Conservation (phyloP, 1,140 invertebrate genomes). For the Scaptomyza graminum region DNA sequence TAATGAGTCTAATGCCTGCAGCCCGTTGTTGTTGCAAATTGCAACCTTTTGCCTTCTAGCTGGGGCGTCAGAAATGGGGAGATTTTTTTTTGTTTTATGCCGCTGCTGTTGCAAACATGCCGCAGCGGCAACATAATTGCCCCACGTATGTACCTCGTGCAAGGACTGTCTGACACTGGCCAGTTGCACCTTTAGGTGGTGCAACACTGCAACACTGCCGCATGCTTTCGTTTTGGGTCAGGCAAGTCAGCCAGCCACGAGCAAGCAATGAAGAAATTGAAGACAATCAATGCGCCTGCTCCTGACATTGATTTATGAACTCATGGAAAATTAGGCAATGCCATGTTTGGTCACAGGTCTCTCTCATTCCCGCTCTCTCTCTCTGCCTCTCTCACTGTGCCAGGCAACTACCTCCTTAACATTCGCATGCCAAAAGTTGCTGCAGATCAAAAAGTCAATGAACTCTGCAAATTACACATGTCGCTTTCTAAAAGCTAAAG, state of each 20-base stretch:
- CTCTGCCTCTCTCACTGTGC: no score
- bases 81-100: conserved; percentile 40
- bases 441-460: conserved; percentile 22
- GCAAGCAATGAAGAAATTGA: conserved; percentile 59
- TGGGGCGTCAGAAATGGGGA: conserved; percentile 7
- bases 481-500: conserved; percentile 33
- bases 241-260: conserved; percentile 5
- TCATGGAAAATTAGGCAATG: conserved; percentile 77
- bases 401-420: conserved; percentile 11
- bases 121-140: conserved; percentile 43
- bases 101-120: conserved; percentile 33
- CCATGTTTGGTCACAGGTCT: conserved; percentile 71
- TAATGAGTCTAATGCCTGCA: conserved; percentile 64
- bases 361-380: background rate
- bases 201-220: conserved; percentile 7
- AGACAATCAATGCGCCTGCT: conserved; percentile 71
- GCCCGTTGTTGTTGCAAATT: conserved; percentile 28
- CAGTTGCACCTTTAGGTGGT: conserved; percentile 36
- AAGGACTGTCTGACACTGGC: conserved; percentile 3
- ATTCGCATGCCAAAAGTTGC: conserved; percentile 7
- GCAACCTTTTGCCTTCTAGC: conserved; percentile 10
- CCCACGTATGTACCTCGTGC: conserved; percentile 39
- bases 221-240: conserved; percentile 55
- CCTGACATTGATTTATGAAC: conserved; percentile 81
- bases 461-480: conserved; percentile 15